Evolutionary conservation across 2,113 vertebrate genomes (phyloP).

Genomic region (Scytalopus superciliaris): DNA sequence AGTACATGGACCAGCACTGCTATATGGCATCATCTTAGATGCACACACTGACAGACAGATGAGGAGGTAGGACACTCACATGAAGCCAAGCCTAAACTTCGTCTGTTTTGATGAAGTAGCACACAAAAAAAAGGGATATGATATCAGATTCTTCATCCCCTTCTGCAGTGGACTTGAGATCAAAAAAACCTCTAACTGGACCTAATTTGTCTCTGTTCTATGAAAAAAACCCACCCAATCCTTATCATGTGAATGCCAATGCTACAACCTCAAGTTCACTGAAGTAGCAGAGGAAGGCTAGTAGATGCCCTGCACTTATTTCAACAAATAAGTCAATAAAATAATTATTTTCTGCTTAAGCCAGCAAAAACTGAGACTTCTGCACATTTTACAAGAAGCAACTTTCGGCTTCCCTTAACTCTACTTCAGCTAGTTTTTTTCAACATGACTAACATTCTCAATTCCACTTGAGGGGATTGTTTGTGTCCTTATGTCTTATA

Average conservation of each 20-base stretch:
- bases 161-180: fast-evolving
- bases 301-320: neutral
- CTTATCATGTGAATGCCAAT: neutral
- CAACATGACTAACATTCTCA: neutral
- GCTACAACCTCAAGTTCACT: neutral
- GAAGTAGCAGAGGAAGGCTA: neutral
- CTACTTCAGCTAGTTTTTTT: neutral
- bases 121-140: neutral
- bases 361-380: neutral
- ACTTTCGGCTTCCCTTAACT: neutral
- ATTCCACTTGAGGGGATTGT: neutral
- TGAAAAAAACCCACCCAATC: neutral
- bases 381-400: neutral
- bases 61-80: neutral
- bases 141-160: neutral
- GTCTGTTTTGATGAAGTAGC: neutral
- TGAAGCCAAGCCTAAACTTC: neutral
- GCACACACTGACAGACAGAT: neutral
- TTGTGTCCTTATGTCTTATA: neutral
- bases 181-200: too few species aligned
- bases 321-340: neutral
- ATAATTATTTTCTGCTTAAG: neutral
- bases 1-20: neutral
- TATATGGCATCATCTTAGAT: neutral
- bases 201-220: neutral